These are phyloP conservation scores for Charaxes varanes DNA, from an alignment of 1,140 invertebrate species.

Conservation along the genomic window DNA sequence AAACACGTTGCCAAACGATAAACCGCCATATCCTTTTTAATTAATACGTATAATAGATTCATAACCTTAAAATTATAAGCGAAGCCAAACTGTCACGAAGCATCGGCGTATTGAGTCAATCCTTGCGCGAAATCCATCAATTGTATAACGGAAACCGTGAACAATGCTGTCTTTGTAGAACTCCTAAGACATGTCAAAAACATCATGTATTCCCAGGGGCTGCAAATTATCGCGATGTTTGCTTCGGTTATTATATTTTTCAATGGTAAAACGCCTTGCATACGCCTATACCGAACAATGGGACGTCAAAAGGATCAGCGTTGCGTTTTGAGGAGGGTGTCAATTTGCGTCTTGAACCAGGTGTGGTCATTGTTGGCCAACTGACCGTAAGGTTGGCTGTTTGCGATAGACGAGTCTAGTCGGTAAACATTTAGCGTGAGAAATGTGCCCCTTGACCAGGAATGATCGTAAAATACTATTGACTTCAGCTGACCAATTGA, in stretches of 20 bases:
- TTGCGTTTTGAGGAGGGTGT: slow-evolving; percentile 51
- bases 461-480: slow-evolving; percentile 17
- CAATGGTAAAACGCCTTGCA: slow-evolving; percentile 38
- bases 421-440: slow-evolving; percentile 17
- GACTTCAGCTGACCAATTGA: too few relatives aligned
- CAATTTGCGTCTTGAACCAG: slow-evolving; percentile 45
- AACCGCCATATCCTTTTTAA: too few relatives aligned
- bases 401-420: slow-evolving; percentile 37
- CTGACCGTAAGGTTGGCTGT: slow-evolving; percentile 54
- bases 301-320: slow-evolving; percentile 46
- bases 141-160: slow-evolving; percentile 34
- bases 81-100: slow-evolving; percentile 2
- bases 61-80: slow-evolving; percentile 2
- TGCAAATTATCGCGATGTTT: slow-evolving; percentile 62
- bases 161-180: slow-evolving; percentile 36
- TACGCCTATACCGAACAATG: slow-evolving; percentile 51
- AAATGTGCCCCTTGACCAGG: slow-evolving; percentile 10
- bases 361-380: slow-evolving; percentile 57
- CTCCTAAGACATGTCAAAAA: slow-evolving; percentile 58
- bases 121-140: slow-evolving; percentile 35
- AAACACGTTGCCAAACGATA: too few relatives aligned
- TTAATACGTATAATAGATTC: too few relatives aligned
- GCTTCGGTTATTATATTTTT: slow-evolving; percentile 46
- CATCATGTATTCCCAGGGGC: slow-evolving; percentile 58
- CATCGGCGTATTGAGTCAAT: slow-evolving; percentile 20